phyloP scores from a whole-genome alignment of 2,113 vertebrate genomes.

The Sterna hirundo region DNA sequence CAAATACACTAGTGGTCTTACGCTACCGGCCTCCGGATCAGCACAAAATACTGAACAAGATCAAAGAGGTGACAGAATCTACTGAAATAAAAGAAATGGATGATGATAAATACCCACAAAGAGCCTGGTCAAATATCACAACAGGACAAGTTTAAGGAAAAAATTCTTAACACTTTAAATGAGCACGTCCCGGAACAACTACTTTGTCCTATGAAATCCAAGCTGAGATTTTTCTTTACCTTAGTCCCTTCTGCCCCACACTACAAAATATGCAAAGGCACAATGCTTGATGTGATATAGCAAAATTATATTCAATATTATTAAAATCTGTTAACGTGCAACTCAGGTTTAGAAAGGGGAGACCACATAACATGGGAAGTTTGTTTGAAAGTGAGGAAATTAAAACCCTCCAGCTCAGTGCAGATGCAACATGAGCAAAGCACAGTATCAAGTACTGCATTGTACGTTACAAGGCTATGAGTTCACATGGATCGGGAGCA shows the following conservation, averaged over 20 bases:
- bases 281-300: background rate
- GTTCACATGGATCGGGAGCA: fast-evolving
- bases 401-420: background rate
- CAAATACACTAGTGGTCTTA: slow-evolving; percentile 48
- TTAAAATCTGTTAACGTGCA: background rate
- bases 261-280: background rate
- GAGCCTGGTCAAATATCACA: background rate
- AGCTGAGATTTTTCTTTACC: background rate
- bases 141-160: background rate
- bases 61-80: slow-evolving; percentile 47
- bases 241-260: background rate
- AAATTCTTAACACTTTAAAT: background rate
- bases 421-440: background rate
- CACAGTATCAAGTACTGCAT: background rate
- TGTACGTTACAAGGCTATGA: background rate
- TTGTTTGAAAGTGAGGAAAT: background rate
- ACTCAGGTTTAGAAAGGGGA: background rate
- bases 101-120: background rate
- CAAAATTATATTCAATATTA: background rate
- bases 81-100: slow-evolving; percentile 50
- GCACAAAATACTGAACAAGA: slow-evolving; percentile 7
- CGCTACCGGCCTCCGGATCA: background rate
- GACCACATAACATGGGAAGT: background rate
- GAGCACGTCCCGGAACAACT: background rate
- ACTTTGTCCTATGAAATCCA: background rate